A percentile compares a stretch with the other conserved stretches of the same genome.
phyloP scores from a whole-genome alignment of 2,888 invertebrate species.

The Hemaris fuciformis region DNA sequence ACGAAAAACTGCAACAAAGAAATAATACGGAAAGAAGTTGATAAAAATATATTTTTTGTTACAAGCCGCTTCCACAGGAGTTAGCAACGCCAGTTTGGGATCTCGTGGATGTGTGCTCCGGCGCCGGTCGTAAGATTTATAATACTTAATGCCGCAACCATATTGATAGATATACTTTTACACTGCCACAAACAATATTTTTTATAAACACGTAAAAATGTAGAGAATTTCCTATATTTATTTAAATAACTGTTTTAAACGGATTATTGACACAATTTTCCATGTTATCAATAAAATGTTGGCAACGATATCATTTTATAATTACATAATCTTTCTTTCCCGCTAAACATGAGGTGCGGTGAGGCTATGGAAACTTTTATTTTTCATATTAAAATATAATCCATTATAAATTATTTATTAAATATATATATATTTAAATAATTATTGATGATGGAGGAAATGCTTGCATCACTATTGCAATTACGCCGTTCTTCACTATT shows the following conservation, averaged over 20 bases:
- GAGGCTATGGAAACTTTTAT: neutral
- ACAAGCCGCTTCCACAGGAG: conserved; percentile 8
- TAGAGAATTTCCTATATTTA: conserved; percentile 2
- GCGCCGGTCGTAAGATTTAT: conserved; percentile 45
- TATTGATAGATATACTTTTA: conserved; percentile 19
- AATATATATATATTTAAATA: neutral
- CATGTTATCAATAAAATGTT: neutral
- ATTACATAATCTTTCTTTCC: too few relatives aligned
- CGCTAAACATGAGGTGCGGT: too few relatives aligned
- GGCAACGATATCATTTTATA: neutral
- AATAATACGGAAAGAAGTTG: neutral
- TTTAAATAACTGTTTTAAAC: neutral
- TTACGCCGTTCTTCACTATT: neutral
- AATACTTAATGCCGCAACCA: conserved; percentile 31
- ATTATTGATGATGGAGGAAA: neutral
- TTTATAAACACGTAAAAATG: conserved; percentile 11
- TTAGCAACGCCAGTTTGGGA: conserved; percentile 1
- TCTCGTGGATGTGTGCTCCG: conserved; percentile 18
- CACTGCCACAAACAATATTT: conserved; percentile 10
- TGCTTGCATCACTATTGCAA: neutral
- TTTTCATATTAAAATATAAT: neutral
- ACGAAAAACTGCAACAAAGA: too few relatives aligned
- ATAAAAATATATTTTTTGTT: neutral
- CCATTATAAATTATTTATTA: neutral
- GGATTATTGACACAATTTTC: neutral